phyloP scores from a whole-genome alignment of 2,113 vertebrate species.

The Ameiurus melas region DNA sequence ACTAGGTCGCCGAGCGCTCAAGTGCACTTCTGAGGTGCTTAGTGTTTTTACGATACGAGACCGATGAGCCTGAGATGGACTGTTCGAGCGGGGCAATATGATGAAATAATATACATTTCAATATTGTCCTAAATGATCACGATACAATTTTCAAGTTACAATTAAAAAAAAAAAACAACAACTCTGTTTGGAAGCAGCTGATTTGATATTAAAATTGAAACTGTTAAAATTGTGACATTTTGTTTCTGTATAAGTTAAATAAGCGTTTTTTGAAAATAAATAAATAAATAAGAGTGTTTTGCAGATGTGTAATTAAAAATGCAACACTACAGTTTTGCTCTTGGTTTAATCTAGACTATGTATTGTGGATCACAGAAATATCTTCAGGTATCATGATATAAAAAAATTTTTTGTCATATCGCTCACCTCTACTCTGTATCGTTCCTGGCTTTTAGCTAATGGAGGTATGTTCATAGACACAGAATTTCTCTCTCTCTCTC shows the following conservation, averaged over 20 bases:
- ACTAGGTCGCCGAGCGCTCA: conserved; percentile 14
- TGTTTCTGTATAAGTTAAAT: not conserved
- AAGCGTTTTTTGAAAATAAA: no score
- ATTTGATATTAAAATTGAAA: not conserved
- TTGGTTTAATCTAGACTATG: not conserved
- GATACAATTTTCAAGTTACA: not conserved
- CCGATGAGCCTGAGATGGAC: not conserved
- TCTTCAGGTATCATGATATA: not conserved
- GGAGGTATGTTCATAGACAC: not conserved
- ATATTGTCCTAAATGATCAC: not conserved
- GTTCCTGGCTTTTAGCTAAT: not conserved
- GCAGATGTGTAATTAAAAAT: not conserved
- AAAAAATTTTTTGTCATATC: not conserved
- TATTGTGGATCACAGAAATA: not conserved
- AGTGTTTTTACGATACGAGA: not conserved
- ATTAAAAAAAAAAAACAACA: no score
- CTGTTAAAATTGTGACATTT: not conserved
- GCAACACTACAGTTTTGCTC: not conserved
- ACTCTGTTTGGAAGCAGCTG: not conserved
- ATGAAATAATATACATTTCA: not conserved
- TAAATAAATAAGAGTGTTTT: no score
- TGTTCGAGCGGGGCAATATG: no score
- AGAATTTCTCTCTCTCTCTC: not conserved
- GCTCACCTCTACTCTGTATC: not conserved
- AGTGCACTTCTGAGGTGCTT: conserved; percentile 35